Conservation (phyloP, 2,113 vertebrate species). For the Periophthalmus modestus region DNA sequence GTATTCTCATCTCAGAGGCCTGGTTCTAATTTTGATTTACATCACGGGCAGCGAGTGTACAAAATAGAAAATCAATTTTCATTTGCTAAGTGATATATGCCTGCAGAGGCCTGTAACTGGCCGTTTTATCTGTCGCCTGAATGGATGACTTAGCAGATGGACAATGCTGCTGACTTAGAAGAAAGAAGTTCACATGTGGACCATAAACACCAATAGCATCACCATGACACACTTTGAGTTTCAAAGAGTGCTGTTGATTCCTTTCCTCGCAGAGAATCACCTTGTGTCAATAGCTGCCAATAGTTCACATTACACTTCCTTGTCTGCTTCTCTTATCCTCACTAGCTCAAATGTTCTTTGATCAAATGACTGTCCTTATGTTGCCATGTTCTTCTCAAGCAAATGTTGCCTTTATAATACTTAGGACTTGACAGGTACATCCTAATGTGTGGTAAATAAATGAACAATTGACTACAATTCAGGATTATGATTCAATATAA, state of each 20-base stretch:
- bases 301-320: background rate
- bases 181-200: constrained; percentile 14
- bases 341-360: background rate
- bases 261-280: constrained; percentile 17
- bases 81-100: constrained; percentile 22
- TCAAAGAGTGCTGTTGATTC: constrained; percentile 42
- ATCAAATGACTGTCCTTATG: too few relatives aligned
- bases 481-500: too few relatives aligned
- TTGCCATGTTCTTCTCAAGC: too few relatives aligned
- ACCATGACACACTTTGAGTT: constrained; percentile 7
- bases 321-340: background rate
- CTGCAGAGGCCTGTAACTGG: constrained; percentile 13
- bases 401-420: too few relatives aligned
- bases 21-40: constrained; percentile 35
- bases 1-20: constrained; percentile 22
- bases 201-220: constrained; percentile 3
- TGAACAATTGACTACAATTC: too few relatives aligned
- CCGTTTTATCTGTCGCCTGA: constrained; percentile 35
- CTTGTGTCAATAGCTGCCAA: background rate
- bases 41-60: constrained; percentile 17
- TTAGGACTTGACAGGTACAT: too few relatives aligned
- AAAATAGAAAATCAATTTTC: constrained; percentile 27
- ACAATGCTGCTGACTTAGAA: constrained; percentile 7
- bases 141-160: constrained; percentile 24
- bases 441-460: too few relatives aligned